Evolutionary conservation across 2,797 vertebrate species (phyloP), one percentile per base, ranked within the genome.

Genomic region (Bovichtus variegatus): DNA sequence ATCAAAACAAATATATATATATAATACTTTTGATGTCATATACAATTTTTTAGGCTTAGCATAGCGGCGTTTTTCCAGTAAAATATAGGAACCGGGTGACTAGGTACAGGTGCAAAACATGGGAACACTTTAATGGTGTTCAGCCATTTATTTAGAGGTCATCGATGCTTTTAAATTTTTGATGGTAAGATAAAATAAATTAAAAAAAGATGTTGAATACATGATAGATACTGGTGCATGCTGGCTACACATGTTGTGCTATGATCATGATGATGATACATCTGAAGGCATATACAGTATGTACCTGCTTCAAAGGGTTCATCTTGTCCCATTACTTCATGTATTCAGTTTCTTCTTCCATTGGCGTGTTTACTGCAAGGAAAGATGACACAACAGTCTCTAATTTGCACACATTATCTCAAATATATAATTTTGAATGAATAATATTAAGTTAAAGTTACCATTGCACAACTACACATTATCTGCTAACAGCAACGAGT

Each of bases 241-340:
- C 36, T 63, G 46, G 50, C 12, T 71, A 43, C 47, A 53, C 23
- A 83, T 79, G 58, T 75, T 78, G 61, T 73, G 77, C 50, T 74
- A 83, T 78, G 71, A 63, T 63, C 5, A 81, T 81, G 73, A 76
- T n/a, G 71, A 83, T 83, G 77, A 76, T 67, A 79, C 71, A 85
- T 90, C 74, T 89, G 58, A 87, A 71, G 82, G 76, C 81, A 82
- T 79, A 64, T 82, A 51, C 78, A 77, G 50, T 83, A 82, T 90
- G 89, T 94, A 94, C 92, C 92, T 94, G 88, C 73, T 90, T 87
- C 47, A 91, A 72, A 89, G 58, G 50, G 78, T 65, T 87, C 86
- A 85, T 89, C 87, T 90, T 90, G 71, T 88, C 76, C 86, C 58
- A 64, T 59, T 41, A 70, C 59, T 87, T 90, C 76, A 34, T 65